A percentile compares a stretch with the other conserved stretches of the same genome.
Conservation (phyloP, 2,888 invertebrate genomes). For the Drosophila suboccidentalis region DNA sequence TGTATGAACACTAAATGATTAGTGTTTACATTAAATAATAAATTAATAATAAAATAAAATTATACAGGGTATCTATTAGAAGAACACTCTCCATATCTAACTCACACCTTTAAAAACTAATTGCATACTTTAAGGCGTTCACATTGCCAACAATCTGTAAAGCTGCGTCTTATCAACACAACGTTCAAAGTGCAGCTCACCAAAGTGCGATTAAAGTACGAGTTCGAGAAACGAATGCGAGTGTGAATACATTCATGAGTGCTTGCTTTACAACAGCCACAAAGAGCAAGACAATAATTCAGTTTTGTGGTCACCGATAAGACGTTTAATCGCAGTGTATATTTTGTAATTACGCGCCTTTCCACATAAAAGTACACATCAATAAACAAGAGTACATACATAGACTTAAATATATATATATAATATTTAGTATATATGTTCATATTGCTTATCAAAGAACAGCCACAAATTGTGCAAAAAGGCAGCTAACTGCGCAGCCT, state of each 20-base stretch:
- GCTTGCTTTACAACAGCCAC: conserved; percentile 27
- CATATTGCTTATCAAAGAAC: conserved; percentile 40
- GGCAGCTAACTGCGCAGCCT: conserved; percentile 49
- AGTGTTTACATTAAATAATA: background rate
- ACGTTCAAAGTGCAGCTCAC: conserved; percentile 57
- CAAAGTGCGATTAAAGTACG: conserved; percentile 40
- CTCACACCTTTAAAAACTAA: background rate
- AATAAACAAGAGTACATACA: background rate
- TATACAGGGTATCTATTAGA: conserved; percentile 13
- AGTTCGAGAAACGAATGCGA: background rate
- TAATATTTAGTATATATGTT: background rate
- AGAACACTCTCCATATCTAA: background rate
- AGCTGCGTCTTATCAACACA: conserved; percentile 37
- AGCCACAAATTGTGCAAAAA: conserved; percentile 49
- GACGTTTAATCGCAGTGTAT: conserved; percentile 45
- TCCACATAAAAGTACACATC: conserved; percentile 5
- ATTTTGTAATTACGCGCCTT: conserved; percentile 54
- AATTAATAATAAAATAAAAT: background rate
- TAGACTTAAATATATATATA: background rate
- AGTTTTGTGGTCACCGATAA: conserved; percentile 40
- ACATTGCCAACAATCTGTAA: conserved; percentile 7
- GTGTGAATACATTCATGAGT: conserved; percentile 23
- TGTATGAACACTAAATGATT: background rate
- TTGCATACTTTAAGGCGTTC: conserved; percentile 53
- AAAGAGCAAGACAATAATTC: conserved; percentile 33